Percentiles rank a stretch among this genome's conserved stretches.
Evolutionary conservation across 2,113 vertebrate species (phyloP).

Genomic region (Tetrao urogallus): DNA sequence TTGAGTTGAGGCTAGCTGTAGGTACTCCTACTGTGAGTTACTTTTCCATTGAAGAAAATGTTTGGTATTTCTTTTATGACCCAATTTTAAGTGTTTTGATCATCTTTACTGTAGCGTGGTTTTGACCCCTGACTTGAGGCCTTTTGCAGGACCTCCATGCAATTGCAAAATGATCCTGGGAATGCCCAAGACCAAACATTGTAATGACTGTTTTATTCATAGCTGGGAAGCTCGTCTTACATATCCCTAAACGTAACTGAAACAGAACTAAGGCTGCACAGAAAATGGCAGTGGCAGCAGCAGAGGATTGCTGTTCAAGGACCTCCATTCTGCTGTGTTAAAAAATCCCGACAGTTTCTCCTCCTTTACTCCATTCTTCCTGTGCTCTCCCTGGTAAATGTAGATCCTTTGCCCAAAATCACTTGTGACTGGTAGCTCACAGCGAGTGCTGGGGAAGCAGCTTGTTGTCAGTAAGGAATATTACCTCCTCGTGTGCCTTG

Average conservation of each 20-base stretch:
- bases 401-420: not conserved
- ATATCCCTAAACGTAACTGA: not conserved
- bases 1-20: not conserved
- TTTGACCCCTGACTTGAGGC: not conserved
- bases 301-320: not conserved
- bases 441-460: not conserved
- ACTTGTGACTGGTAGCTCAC: not conserved
- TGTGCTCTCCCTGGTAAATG: not conserved
- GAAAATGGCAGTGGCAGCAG: rapidly evolving
- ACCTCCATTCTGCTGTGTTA: not conserved
- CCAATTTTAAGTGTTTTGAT: not conserved
- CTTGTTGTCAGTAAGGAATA: not conserved
- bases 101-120: not conserved
- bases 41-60: not conserved
- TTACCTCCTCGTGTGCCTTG: not conserved
- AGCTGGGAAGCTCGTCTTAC: not conserved
- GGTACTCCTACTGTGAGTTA: not conserved
- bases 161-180: not conserved
- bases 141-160: not conserved
- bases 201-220: not conserved
- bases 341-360: not conserved
- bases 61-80: not conserved
- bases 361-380: not conserved
- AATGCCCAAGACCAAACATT: not conserved
- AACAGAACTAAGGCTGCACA: not conserved